A percentile compares a stretch with the other conserved stretches of the same genome.
Conservation (phyloP, 2,797 vertebrate genomes). For the Pseudocheirus occidentalis region DNA sequence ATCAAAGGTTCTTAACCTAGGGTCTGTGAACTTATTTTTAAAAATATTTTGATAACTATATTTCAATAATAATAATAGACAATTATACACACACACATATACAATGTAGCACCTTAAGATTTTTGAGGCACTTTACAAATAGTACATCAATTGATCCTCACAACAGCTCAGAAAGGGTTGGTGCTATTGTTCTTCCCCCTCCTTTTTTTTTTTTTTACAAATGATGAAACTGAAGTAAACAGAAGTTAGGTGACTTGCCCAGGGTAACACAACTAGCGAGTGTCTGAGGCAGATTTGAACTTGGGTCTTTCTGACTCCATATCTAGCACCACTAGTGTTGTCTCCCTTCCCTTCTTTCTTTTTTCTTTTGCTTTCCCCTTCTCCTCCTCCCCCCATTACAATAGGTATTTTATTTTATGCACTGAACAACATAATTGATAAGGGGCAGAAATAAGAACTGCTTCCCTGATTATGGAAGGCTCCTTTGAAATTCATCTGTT, state of each 20-base stretch:
- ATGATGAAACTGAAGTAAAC: neutral
- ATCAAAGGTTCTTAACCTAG: neutral
- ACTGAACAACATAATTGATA: neutral
- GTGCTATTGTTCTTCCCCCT: neutral
- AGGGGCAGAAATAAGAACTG: neutral
- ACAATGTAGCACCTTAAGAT: neutral
- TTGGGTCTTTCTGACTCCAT: neutral
- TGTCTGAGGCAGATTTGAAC: neutral
- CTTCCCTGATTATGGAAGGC: neutral
- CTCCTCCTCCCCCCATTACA: neutral
- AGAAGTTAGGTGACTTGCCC: neutral
- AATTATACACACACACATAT: neutral
- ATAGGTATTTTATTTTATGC: neutral
- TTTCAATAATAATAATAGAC: neutral
- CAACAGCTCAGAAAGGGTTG: neutral
- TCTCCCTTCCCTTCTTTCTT: neutral
- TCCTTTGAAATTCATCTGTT: neutral
- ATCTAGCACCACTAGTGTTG: neutral
- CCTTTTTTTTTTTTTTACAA: neutral
- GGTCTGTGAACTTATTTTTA: neutral
- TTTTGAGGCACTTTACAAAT: neutral
- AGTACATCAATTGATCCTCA: neutral
- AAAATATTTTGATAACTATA: neutral
- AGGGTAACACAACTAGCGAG: neutral
- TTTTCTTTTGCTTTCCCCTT: neutral